Conservation (phyloP, 1,140 invertebrate species). For the Archivesica marissinica region DNA sequence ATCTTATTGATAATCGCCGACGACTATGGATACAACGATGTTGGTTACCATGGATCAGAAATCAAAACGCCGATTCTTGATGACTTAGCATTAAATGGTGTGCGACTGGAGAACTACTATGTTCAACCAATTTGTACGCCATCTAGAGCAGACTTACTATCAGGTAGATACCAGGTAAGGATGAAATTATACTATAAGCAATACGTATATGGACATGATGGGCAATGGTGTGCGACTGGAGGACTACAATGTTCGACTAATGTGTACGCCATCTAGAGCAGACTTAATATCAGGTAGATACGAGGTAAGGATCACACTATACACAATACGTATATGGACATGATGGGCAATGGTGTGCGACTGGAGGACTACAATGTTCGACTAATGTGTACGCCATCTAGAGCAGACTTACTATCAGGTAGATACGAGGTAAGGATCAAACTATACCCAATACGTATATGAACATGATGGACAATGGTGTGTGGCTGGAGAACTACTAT, state of each 20-base stretch:
- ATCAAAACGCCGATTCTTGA: slow-evolving; percentile 80
- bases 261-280: too few species aligned
- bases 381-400: slow-evolving; percentile 78
- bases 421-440: slow-evolving; percentile 64
- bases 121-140: slow-evolving; percentile 79
- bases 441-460: too few species aligned
- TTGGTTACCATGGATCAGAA: slow-evolving; percentile 94
- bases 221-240: too few species aligned
- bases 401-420: slow-evolving; percentile 76
- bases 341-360: slow-evolving; percentile 72
- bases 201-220: too few species aligned
- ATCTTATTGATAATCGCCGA: not conserved
- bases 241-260: too few species aligned
- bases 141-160: slow-evolving; percentile 74
- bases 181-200: not conserved
- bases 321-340: too few species aligned
- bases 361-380: slow-evolving; percentile 80
- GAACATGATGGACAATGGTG: too few species aligned
- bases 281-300: too few species aligned
- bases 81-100: slow-evolving; percentile 72
- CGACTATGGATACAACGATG: slow-evolving; percentile 86
- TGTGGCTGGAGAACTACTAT: too few species aligned
- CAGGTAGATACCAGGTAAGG: slow-evolving; percentile 71
- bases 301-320: too few species aligned
- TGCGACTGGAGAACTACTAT: slow-evolving; percentile 80